Evolutionary conservation across 1,140 invertebrate genomes (phyloP).

Genomic region (Saxidomus purpurata): DNA sequence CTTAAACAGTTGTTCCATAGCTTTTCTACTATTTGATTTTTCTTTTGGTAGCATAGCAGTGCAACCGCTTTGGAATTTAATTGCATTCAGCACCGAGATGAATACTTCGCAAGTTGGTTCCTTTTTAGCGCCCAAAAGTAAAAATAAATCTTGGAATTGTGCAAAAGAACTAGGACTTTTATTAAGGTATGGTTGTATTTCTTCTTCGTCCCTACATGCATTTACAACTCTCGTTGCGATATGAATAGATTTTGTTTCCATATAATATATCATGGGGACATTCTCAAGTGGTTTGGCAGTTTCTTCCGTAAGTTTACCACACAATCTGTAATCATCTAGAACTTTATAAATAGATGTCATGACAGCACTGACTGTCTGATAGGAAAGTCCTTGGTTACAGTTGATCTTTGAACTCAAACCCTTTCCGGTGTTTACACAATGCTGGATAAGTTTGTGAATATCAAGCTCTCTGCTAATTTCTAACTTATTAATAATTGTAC

Average conservation of each 20-base stretch:
- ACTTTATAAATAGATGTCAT: neutral
- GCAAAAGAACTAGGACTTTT: constrained; percentile 71
- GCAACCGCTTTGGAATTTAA: neutral
- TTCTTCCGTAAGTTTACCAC: neutral
- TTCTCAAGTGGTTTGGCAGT: too few relatives aligned
- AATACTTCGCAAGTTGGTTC: constrained; percentile 66
- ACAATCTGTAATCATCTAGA: neutral
- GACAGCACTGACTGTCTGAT: neutral
- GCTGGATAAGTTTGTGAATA: neutral
- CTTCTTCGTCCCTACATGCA: constrained; percentile 65
- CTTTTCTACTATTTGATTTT: neutral
- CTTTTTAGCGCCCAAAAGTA: constrained; percentile 69
- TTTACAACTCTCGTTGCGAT: constrained; percentile 70
- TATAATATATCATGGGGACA: constrained; percentile 60
- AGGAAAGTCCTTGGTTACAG: neutral
- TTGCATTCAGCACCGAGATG: constrained; percentile 62
- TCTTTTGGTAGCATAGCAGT: neutral
- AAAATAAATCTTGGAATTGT: constrained; percentile 73
- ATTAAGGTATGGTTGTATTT: constrained; percentile 73
- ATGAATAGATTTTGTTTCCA: constrained; percentile 64
- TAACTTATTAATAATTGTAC: neutral
- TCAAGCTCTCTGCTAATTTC: neutral
- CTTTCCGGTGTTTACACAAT: constrained; percentile 52
- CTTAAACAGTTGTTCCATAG: neutral
- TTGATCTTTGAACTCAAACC: neutral